Percentiles rank a stretch among this genome's conserved stretches.
phyloP scores from a whole-genome alignment of 2,113 vertebrate species.

The Steatornis caripensis region DNA sequence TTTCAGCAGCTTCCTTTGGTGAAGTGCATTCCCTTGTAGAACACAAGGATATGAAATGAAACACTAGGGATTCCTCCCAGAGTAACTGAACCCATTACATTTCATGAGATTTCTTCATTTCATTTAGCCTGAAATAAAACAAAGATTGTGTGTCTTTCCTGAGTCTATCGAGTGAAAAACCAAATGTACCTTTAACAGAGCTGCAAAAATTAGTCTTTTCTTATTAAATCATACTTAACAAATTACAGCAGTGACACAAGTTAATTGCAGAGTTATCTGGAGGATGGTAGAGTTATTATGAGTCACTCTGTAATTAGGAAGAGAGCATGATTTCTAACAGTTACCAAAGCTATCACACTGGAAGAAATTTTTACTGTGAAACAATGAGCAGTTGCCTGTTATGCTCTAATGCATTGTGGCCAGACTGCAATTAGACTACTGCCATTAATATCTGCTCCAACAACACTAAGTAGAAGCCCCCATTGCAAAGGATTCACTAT shows the following conservation, averaged over 20 bases:
- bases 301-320: conserved; percentile 23
- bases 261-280: conserved; percentile 39
- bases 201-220: conserved; percentile 15
- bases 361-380: background rate
- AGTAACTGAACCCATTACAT: background rate
- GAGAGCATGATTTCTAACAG: background rate
- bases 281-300: conserved; percentile 7
- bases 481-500: background rate
- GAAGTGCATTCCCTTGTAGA: background rate
- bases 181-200: background rate
- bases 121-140: background rate
- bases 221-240: conserved; percentile 42
- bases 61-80: background rate
- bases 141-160: background rate
- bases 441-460: background rate
- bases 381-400: background rate
- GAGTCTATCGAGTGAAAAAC: background rate
- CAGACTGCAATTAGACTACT: background rate
- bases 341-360: background rate
- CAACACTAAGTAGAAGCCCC: background rate
- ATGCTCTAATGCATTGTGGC: background rate
- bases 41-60: background rate
- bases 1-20: background rate
- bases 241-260: conserved; percentile 18
- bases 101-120: background rate